Evolutionary conservation across 2,888 invertebrate genomes (phyloP).

Genomic region (Coleophora flavipennella): DNA sequence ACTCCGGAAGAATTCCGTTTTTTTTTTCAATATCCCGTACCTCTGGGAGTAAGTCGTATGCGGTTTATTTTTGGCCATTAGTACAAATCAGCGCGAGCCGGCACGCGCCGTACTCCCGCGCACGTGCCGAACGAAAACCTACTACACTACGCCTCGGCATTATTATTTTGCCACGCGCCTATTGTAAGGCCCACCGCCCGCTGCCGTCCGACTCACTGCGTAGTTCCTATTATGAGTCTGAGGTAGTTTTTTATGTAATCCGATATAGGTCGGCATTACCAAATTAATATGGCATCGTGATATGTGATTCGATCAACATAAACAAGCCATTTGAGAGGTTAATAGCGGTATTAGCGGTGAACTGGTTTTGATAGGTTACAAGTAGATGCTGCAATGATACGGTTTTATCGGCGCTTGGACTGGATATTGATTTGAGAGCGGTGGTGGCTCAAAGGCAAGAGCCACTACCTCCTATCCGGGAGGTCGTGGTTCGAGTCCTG

Average conservation of each 20-base stretch:
- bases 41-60: constrained; percentile 11
- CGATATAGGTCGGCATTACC: constrained; percentile 44
- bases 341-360: constrained; percentile 33
- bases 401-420: too few relatives aligned
- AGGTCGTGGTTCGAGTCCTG: too few relatives aligned
- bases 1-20: too few relatives aligned
- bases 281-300: constrained; percentile 34
- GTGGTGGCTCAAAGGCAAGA: too few relatives aligned
- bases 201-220: neutral
- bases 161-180: constrained; percentile 66
- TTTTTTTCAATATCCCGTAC: neutral
- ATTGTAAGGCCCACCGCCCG: constrained; percentile 49
- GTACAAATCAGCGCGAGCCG: constrained; percentile 20
- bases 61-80: constrained; percentile 30
- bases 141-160: constrained; percentile 53
- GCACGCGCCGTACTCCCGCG: constrained; percentile 20
- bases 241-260: constrained; percentile 44
- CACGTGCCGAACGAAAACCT: constrained; percentile 42
- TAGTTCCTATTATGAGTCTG: constrained; percentile 6
- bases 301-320: constrained; percentile 58
- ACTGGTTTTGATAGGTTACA: constrained; percentile 8
- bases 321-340: constrained; percentile 56
- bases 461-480: too few relatives aligned
- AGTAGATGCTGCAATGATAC: too few relatives aligned
- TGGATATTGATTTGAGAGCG: too few relatives aligned